Conservation (phyloP, 2,888 invertebrate genomes). For the Tenthredo notha region DNA sequence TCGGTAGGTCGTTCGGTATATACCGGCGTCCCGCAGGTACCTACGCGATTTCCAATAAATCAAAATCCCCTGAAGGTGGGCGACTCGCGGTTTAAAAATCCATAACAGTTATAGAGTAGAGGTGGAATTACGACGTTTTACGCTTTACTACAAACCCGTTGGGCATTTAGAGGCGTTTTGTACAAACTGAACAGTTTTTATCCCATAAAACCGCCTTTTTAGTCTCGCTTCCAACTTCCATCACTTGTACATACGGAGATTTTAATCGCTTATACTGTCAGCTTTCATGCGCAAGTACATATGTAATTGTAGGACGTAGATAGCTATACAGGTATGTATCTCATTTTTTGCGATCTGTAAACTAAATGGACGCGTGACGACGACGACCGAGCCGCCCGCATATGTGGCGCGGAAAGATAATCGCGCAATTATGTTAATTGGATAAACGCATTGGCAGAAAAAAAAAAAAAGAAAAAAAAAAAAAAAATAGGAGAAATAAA, state of each 20-base stretch:
- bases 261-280: not conserved
- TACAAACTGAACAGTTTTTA: conserved; percentile 53
- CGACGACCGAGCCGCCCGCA: conserved; percentile 55
- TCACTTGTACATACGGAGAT: not conserved
- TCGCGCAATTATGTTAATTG: conserved; percentile 77
- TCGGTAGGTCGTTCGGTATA: conserved; percentile 67
- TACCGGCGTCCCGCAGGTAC: not conserved
- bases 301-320: not conserved
- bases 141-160: conserved; percentile 55
- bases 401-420: conserved; percentile 67
- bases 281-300: conserved; percentile 10
- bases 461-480: conserved; percentile 60
- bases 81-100: conserved; percentile 63
- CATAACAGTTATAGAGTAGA: conserved; percentile 64
- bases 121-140: conserved; percentile 51
- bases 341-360: conserved; percentile 40
- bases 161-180: not conserved
- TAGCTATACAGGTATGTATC: not conserved
- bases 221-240: not conserved
- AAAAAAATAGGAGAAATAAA: conserved; percentile 60
- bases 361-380: conserved; percentile 51
- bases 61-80: conserved; percentile 65
- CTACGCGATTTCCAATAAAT: conserved; percentile 62
- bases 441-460: conserved; percentile 69
- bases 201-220: conserved; percentile 41